Evolutionary conservation across 2,797 vertebrate species (phyloP), one percentile per base, ranked within the genome.

Genomic region (Poeciliopsis gracilis): DNA sequence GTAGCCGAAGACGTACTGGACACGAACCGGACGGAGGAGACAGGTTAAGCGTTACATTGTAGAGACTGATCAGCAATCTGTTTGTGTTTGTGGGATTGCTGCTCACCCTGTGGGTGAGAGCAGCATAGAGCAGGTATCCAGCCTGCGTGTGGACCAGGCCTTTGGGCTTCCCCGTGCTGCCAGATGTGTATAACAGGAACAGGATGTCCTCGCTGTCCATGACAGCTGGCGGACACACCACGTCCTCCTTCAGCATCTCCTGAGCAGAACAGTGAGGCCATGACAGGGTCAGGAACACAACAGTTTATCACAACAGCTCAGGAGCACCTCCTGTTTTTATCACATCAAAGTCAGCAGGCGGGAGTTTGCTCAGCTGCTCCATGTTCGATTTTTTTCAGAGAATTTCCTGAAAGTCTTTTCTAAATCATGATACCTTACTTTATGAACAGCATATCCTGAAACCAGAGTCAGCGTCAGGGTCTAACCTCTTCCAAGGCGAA

Each of bases 91-190:
- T 13, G 53, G 3, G 16, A 30, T 4, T 2, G 53, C 12, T 51
- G 47, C 73, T 91, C 95, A 99, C 98, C 97, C 96, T 96, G 87
- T 99, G 98, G 0, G 97, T 99, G 89, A 98, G 28, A 0, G 97
- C 94, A 0, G 97, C 90, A 0, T 97, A 99, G 1, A 99, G 95
- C 87, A 99, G 94, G 89, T 99, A 99, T 49, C 98, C 98, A 1
- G 98, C 98, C 94, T 99, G 98, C 2, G 97, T 98, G 88, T 99
- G 98, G 59, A 99, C 96, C 0, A 99, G 93, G 38, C 98, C 98
- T 94, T 99, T 99, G 83, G 98, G 98, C 78, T 96, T 96, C 67
- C 98, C 98, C 0, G 98, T 99, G 94, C 98, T 99, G 82, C 98
- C 98, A 0, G 98, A 99, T 0, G 98, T 99, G 6, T 99, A 98